Evolutionary conservation across 2,888 invertebrate genomes (phyloP).

Genomic region (Cenopis cana): DNA sequence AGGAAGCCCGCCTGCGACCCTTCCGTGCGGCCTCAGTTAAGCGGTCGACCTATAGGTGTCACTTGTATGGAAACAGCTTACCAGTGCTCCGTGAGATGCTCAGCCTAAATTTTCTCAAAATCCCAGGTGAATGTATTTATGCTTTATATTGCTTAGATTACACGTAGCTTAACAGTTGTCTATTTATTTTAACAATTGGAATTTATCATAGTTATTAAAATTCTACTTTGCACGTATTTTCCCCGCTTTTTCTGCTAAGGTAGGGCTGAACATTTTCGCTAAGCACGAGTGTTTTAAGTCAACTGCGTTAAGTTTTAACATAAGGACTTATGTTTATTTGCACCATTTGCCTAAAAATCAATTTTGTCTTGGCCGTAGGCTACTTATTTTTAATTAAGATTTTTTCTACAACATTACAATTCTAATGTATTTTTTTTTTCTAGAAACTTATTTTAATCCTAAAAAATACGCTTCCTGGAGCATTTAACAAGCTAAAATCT

Average conservation of each 20-base stretch:
- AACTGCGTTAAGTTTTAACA: not conserved
- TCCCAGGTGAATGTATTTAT: constrained; percentile 26
- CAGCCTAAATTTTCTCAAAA: constrained; percentile 15
- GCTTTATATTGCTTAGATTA: constrained; percentile 39
- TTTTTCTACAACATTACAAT: not conserved
- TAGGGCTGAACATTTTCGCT: constrained; percentile 22
- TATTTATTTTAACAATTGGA: constrained; percentile 20
- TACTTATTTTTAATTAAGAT: constrained; percentile 1
- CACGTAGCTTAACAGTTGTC: constrained; percentile 24
- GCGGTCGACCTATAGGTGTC: too few species aligned
- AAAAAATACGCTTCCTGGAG: constrained; percentile 13
- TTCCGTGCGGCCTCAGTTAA: too few species aligned
- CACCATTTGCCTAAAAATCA: constrained; percentile 9
- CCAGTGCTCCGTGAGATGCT: too few species aligned
- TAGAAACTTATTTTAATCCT: not conserved
- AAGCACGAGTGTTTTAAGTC: constrained; percentile 27
- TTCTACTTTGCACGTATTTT: constrained; percentile 18
- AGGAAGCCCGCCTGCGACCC: too few species aligned
- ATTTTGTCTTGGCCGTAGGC: constrained; percentile 17
- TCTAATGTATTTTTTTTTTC: not conserved
- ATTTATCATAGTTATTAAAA: not conserved
- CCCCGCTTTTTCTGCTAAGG: constrained; percentile 23
- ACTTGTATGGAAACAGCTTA: too few species aligned
- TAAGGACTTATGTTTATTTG: not conserved
- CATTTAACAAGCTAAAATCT: constrained; percentile 23